phyloP scores from a whole-genome alignment of 2,888 invertebrate species.

The Archips crataeganus region DNA sequence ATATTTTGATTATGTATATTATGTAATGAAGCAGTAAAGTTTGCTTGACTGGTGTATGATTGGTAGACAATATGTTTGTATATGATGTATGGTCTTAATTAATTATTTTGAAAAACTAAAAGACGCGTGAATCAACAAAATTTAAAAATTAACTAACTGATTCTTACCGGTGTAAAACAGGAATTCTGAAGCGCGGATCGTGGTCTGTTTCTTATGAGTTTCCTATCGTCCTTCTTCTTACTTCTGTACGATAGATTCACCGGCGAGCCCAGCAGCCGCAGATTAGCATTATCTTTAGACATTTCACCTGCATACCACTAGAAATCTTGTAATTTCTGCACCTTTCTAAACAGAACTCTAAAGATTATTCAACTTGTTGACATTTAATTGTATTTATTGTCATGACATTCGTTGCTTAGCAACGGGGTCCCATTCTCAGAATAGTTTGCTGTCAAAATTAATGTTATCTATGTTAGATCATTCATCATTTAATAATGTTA shows the following conservation, averaged over 20 bases:
- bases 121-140: too few species aligned
- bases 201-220: constrained; percentile 70
- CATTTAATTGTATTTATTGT: constrained; percentile 54
- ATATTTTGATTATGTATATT: too few species aligned
- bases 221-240: constrained; percentile 77
- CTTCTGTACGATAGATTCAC: constrained; percentile 76
- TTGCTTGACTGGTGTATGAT: too few species aligned
- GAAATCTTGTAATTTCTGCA: constrained; percentile 19
- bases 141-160: too few species aligned
- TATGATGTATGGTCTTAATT: too few species aligned
- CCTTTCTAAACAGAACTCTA: not conserved
- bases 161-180: constrained; percentile 68
- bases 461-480: too few species aligned
- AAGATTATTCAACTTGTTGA: constrained; percentile 24
- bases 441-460: not conserved
- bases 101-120: too few species aligned
- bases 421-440: constrained; percentile 49
- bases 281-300: constrained; percentile 78
- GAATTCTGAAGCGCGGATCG: constrained; percentile 77
- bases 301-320: constrained; percentile 67
- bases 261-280: constrained; percentile 78
- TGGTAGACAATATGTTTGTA: too few species aligned
- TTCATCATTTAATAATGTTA: too few species aligned
- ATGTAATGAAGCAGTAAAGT: too few species aligned
- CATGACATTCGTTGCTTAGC: constrained; percentile 48